A percentile compares a stretch with the other conserved stretches of the same genome.
These are phyloP conservation scores for Clarias magur DNA, from an alignment of 2,113 vertebrate species.

Conservation along the genomic window DNA sequence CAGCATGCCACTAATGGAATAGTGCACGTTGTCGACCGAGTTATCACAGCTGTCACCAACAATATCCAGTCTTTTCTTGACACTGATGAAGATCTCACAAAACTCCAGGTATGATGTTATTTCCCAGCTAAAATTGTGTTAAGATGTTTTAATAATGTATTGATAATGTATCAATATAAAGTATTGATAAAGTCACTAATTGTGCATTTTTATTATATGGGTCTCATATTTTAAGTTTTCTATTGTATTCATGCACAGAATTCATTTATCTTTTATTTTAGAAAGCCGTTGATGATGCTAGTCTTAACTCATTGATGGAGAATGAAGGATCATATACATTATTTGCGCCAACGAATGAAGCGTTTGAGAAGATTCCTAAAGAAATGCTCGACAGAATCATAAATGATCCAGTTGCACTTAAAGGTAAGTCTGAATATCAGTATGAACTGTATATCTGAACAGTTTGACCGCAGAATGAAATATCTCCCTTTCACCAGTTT, in stretches of 20 bases:
- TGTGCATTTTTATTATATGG: not conserved
- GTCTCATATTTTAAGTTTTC: not conserved
- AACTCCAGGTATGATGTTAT: slow-evolving; percentile 76
- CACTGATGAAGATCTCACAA: slow-evolving; percentile 87
- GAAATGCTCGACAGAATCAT: slow-evolving; percentile 89
- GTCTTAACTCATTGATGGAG: slow-evolving; percentile 83
- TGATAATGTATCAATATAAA: too few relatives aligned
- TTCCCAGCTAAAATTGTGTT: not conserved
- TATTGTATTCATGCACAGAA: not conserved
- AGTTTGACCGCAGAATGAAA: too few relatives aligned
- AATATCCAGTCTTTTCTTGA: slow-evolving; percentile 84
- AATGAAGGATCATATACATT: slow-evolving; percentile 85
- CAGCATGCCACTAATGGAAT: slow-evolving; percentile 95
- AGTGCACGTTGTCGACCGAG: slow-evolving; percentile 93
- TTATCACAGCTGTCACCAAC: slow-evolving; percentile 89
- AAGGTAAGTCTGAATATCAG: slow-evolving; percentile 72
- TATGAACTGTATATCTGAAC: not conserved
- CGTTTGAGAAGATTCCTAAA: slow-evolving; percentile 90
- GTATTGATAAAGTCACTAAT: not conserved
- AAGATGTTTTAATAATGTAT: not conserved
- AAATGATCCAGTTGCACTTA: slow-evolving; percentile 90
- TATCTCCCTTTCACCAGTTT: too few relatives aligned
- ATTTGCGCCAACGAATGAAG: slow-evolving; percentile 94
- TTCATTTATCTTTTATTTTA: slow-evolving; percentile 54
- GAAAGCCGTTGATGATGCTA: slow-evolving; percentile 88